Evolutionary conservation across 2,797 vertebrate genomes (phyloP), one percentile per base, ranked within the genome.

Genomic region (Gouania willdenowi): DNA sequence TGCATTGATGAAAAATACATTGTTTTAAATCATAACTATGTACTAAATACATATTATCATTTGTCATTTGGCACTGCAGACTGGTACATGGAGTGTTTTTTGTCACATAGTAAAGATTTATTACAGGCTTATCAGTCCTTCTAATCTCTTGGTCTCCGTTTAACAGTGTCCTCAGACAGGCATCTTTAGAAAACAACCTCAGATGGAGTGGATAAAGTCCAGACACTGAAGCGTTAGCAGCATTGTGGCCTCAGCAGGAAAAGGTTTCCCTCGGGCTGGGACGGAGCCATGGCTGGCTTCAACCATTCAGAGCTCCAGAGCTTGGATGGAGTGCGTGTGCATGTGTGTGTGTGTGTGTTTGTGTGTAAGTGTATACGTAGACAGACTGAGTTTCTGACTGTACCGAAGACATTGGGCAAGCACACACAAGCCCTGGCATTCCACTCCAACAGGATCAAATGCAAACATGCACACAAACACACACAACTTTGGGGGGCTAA

Each of bases 141-240:
- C 50, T 57, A 19, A 83, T 84, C 74, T 74, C 4, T 10, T 47
- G 40, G 62, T 59, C 71, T 74, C 64, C 19, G 17, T 32, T 38
- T 15, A 30, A 42, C 34, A 34, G 9, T 16, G 10, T 67, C 46
- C 51, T 37, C 58, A 79, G 77, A 82, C 75, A 66, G 52, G 54
- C 64, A 61, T 43, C 41, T 52, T 19, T 22, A 60, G 27, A 64
- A 65, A 59, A 63, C 35, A 74, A 28, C 6, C 28, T 33, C 51
- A 79, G 61, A 79, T 71, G 62, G 64, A 41, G 32, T 42, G 48
- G 79, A 80, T 81, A 70, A 66, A 66, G 43, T 69, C 71, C 63
- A 75, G 71, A 64, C 46, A 23, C 3, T 1, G 3, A 47, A 44
- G 55, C 57, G 61, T 72, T 58, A 26, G 45, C 6, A 18, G 56